These are phyloP conservation scores for Conops quadrifasciatus DNA, from an alignment of 2,888 invertebrate genomes.

Conservation along the genomic window DNA sequence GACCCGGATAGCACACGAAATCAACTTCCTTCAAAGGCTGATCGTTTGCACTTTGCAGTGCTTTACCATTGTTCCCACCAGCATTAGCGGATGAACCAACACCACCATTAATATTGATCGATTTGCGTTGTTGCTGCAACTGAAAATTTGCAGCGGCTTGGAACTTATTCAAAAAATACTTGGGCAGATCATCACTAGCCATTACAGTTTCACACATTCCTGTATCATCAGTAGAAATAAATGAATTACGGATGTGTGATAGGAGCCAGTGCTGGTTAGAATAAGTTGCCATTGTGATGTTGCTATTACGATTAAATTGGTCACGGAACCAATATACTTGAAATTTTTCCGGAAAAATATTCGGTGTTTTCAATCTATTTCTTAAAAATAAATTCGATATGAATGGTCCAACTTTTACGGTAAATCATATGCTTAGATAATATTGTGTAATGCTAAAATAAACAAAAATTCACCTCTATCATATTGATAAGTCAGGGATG, in stretches of 20 bases:
- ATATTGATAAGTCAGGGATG: too few species aligned
- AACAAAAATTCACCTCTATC: too few species aligned
- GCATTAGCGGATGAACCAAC: constrained; percentile 35
- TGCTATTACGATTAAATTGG: background rate
- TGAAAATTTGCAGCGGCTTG: constrained; percentile 56
- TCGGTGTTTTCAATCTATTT: too few species aligned
- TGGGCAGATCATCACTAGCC: constrained; percentile 83
- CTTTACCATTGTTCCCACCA: constrained; percentile 22
- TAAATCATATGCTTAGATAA: too few species aligned
- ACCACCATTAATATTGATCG: constrained; percentile 16
- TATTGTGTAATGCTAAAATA: too few species aligned
- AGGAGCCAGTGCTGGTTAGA: constrained; percentile 93
- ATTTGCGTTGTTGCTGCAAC: constrained; percentile 33
- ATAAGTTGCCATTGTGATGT: constrained; percentile 84
- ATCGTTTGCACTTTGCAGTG: constrained; percentile 43
- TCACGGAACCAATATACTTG: background rate
- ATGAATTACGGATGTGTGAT: constrained; percentile 92
- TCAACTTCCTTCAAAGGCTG: constrained; percentile 59
- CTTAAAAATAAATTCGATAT: too few species aligned
- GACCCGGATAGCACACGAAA: constrained; percentile 77
- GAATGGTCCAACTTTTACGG: too few species aligned
- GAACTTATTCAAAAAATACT: constrained; percentile 68
- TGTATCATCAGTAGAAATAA: constrained; percentile 94
- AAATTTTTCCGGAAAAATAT: background rate
- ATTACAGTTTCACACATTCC: constrained; percentile 93